A percentile compares a stretch with the other conserved stretches of the same genome.
phyloP scores from a whole-genome alignment of 2,888 invertebrate species.

The Sphinx pinastri region DNA sequence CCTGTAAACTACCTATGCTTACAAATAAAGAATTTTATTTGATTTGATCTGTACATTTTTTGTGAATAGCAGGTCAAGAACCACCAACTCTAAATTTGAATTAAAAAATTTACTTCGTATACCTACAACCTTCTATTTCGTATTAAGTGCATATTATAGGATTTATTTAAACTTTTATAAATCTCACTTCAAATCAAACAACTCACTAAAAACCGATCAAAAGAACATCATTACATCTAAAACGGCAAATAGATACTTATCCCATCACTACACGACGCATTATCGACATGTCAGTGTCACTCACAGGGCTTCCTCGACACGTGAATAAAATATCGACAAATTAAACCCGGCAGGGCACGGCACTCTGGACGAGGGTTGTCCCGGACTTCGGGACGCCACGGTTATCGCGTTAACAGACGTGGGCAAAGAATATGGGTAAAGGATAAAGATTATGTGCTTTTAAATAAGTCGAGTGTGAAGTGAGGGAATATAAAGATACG shows the following conservation, averaged over 20 bases:
- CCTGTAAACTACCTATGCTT: no score
- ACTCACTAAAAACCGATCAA: background rate
- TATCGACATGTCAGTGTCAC: slow-evolving; percentile 11
- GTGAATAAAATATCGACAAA: slow-evolving; percentile 23
- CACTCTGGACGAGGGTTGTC: background rate
- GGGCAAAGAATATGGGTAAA: background rate
- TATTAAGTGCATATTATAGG: no score
- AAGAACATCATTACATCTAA: background rate
- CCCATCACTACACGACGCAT: background rate
- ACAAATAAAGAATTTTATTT: no score
- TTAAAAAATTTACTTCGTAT: no score
- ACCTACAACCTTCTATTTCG: no score
- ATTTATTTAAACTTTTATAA: no score
- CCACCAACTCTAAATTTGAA: no score
- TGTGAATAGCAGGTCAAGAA: no score
- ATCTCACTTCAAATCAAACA: no score
- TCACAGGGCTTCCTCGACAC: background rate
- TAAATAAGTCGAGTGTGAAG: background rate
- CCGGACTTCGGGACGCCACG: background rate
- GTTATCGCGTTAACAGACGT: slow-evolving; percentile 3
- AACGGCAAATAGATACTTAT: background rate
- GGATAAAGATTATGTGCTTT: background rate
- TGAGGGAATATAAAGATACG: background rate
- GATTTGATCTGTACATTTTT: no score
- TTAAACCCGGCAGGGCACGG: slow-evolving; percentile 6